phyloP scores from a whole-genome alignment of 1,140 invertebrate genomes.

The Aphis craccivora region DNA sequence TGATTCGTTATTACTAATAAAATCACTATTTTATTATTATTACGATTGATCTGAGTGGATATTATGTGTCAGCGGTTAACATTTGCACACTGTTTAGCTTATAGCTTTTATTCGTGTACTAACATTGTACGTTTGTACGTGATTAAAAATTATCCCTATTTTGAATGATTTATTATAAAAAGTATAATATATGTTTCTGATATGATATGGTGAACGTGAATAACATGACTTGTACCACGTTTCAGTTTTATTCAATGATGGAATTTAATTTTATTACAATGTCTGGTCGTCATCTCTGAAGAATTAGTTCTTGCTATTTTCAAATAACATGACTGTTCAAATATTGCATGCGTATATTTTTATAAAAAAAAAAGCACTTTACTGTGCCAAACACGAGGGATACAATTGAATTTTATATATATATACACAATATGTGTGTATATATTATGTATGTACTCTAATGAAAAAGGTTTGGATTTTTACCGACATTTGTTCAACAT shows the following conservation, averaged over 20 bases:
- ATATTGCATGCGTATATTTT: not conserved
- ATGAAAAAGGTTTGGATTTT: conserved; percentile 26
- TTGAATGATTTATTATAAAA: not conserved
- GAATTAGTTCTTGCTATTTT: not conserved
- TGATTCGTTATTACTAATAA: not conserved
- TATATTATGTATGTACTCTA: not conserved
- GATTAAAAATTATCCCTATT: not conserved
- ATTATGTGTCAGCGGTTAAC: no score
- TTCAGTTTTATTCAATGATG: not conserved
- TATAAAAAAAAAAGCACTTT: not conserved
- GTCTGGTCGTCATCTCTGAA: not conserved
- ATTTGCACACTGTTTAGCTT: no score
- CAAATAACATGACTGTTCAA: not conserved
- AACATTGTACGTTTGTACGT: not conserved
- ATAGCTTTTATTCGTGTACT: not conserved
- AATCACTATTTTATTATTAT: not conserved
- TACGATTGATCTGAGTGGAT: not conserved
- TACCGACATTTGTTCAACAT: not conserved
- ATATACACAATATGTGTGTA: not conserved
- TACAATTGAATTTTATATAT: not conserved
- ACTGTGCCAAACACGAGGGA: not conserved
- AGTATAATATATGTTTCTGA: no score
- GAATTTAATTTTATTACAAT: conserved; percentile 1
- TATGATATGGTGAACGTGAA: not conserved
- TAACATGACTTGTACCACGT: not conserved